A percentile compares a stretch with the other conserved stretches of the same genome.
These are phyloP conservation scores for Agonopterix alstromeriana DNA, from an alignment of 2,888 invertebrate species.

Conservation along the genomic window DNA sequence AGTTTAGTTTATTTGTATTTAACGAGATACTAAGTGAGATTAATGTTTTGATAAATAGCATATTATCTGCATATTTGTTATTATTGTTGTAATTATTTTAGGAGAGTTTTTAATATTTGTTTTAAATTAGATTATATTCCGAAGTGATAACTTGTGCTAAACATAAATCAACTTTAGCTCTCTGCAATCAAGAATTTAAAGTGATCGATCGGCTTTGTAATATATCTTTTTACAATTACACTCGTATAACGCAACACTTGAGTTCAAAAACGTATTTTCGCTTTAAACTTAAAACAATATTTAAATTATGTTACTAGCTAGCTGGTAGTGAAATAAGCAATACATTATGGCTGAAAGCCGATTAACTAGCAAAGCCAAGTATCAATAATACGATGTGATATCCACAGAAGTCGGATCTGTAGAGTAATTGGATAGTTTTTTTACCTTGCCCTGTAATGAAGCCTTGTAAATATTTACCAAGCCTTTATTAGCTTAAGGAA, in stretches of 20 bases:
- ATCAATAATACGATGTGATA: constrained; percentile 55
- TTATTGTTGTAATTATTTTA: constrained; percentile 70
- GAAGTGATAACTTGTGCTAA: constrained; percentile 48
- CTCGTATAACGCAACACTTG: no score
- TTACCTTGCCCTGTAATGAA: constrained; percentile 73
- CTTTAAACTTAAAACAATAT: background rate
- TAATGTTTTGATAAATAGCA: constrained; percentile 60
- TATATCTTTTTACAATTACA: no score
- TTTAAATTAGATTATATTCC: constrained; percentile 50
- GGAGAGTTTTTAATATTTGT: constrained; percentile 73
- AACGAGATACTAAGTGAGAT: constrained; percentile 70
- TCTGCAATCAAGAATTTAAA: constrained; percentile 34
- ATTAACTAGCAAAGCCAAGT: constrained; percentile 38
- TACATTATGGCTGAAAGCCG: constrained; percentile 30
- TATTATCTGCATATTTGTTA: constrained; percentile 65
- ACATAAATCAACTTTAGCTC: constrained; percentile 36
- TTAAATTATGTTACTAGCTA: no score
- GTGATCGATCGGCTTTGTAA: constrained; percentile 35
- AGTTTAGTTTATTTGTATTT: constrained; percentile 53
- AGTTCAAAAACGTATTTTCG: constrained; percentile 9
- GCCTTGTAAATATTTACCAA: constrained; percentile 74
- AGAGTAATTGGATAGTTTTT: constrained; percentile 65
- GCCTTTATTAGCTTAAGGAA: constrained; percentile 71
- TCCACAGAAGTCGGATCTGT: constrained; percentile 50
- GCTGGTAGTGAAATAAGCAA: constrained; percentile 3